Evolutionary conservation across 2,113 vertebrate species (phyloP).

Genomic region (Lepus timidus): DNA sequence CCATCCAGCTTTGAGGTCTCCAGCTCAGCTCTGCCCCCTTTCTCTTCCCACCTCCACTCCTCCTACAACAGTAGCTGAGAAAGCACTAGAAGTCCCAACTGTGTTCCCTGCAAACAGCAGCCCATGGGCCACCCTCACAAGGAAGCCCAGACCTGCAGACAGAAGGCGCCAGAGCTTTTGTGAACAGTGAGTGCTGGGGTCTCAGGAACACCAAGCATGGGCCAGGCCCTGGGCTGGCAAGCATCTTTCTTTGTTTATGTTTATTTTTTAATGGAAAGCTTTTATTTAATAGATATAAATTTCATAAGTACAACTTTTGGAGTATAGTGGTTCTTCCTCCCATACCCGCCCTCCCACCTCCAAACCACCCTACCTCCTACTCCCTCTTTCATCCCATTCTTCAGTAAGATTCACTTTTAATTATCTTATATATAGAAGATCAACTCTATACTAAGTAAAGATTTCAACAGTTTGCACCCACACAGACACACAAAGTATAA

Average conservation of each 20-base stretch:
- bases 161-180: rapidly evolving
- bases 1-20: background rate
- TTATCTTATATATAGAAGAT: no score
- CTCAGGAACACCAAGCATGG: background rate
- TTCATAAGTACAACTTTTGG: no score
- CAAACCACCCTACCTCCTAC: no score
- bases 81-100: background rate
- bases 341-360: no score
- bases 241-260: background rate
- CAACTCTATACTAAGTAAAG: no score
- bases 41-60: background rate
- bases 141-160: background rate
- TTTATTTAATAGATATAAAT: no score
- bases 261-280: no score
- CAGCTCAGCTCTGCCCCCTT: rapidly evolving
- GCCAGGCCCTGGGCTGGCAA: background rate
- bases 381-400: no score
- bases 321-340: no score
- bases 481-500: no score
- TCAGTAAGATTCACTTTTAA: no score
- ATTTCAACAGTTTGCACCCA: no score
- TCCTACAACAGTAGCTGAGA: background rate
- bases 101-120: background rate
- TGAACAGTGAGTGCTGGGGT: background rate
- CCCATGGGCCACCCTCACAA: background rate